A percentile compares a stretch with the other conserved stretches of the same genome.
phyloP scores from a whole-genome alignment of 1,140 invertebrate genomes.

The Drosophila truncata region DNA sequence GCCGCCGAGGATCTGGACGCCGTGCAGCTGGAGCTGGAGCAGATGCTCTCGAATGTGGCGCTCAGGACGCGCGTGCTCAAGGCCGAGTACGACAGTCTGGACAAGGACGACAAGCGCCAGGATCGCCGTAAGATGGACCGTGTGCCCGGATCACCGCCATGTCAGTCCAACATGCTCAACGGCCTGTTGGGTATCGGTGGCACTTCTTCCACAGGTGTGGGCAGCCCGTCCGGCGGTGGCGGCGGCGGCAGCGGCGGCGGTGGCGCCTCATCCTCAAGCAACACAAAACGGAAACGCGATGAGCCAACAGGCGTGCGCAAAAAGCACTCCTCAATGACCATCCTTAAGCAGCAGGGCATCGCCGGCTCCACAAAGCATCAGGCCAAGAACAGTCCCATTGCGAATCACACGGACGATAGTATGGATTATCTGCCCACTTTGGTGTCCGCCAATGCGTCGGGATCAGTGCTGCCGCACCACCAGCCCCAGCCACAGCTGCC shows the following conservation, averaged over 20 bases:
- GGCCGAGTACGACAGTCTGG: slow-evolving; percentile 90
- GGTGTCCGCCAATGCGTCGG: slow-evolving; percentile 22
- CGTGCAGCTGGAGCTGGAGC: slow-evolving; percentile 95
- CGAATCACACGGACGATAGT: slow-evolving; percentile 86
- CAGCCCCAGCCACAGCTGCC: slow-evolving; percentile 57
- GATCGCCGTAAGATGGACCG: slow-evolving; percentile 87
- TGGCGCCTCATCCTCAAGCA: slow-evolving; percentile 22
- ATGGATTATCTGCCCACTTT: slow-evolving; percentile 73
- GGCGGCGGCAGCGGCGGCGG: slow-evolving; percentile 15
- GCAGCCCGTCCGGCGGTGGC: slow-evolving; percentile 53
- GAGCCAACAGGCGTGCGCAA: slow-evolving; percentile 86
- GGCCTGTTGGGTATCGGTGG: slow-evolving; percentile 48
- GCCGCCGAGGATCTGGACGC: slow-evolving; percentile 94
- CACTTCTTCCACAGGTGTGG: slow-evolving; percentile 57
- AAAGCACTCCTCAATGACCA: slow-evolving; percentile 87
- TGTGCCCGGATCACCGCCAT: slow-evolving; percentile 61
- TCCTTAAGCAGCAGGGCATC: slow-evolving; percentile 84
- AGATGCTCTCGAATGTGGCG: slow-evolving; percentile 92
- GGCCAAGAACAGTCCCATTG: slow-evolving; percentile 73
- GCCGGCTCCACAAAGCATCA: slow-evolving; percentile 40
- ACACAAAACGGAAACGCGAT: slow-evolving; percentile 86
- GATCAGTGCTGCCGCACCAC: slow-evolving; percentile 44
- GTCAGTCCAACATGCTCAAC: slow-evolving; percentile 26
- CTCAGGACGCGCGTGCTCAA: slow-evolving; percentile 91
- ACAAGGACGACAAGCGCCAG: slow-evolving; percentile 88